Percentiles rank a stretch among this genome's conserved stretches.
These are phyloP conservation scores for Nomia melanderi DNA, from an alignment of 1,140 invertebrate genomes.

Conservation along the genomic window DNA sequence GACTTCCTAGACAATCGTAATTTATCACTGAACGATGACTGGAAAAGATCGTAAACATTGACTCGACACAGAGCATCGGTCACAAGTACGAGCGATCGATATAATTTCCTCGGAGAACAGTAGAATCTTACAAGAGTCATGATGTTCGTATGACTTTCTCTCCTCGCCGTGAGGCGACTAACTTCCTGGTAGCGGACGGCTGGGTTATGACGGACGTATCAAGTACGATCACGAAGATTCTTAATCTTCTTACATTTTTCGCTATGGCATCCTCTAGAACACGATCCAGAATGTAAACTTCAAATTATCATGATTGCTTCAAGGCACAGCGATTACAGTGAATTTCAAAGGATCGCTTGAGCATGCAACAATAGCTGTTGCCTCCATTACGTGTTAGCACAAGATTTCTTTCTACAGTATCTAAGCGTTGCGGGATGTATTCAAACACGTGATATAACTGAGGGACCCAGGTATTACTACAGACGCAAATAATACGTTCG, in stretches of 20 bases:
- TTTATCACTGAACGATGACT: slow-evolving; percentile 20
- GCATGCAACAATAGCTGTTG: slow-evolving; percentile 18
- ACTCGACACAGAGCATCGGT: slow-evolving; percentile 6
- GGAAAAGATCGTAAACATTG: slow-evolving; percentile 12
- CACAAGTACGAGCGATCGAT: slow-evolving; percentile 31
- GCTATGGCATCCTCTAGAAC: neutral
- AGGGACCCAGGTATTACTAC: too few species aligned
- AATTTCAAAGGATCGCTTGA: neutral
- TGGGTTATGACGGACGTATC: slow-evolving; percentile 40
- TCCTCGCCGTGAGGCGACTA: slow-evolving; percentile 61
- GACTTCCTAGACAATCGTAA: neutral
- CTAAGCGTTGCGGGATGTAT: too few species aligned
- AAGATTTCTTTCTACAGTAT: neutral
- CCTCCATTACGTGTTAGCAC: neutral
- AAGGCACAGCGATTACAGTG: slow-evolving; percentile 25
- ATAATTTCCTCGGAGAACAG: slow-evolving; percentile 62
- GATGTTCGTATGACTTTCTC: slow-evolving; percentile 75
- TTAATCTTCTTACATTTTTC: neutral
- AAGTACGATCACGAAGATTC: slow-evolving; percentile 44
- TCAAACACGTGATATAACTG: too few species aligned
- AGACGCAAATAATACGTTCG: too few species aligned
- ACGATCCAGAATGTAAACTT: slow-evolving; percentile 19
- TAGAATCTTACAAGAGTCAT: slow-evolving; percentile 62
- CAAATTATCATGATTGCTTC: slow-evolving; percentile 36
- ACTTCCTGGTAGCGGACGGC: slow-evolving; percentile 69